Base-by-base conservation (phyloP, 2,888 invertebrate genomes). In the Megaustenia siamemsis region DNA sequence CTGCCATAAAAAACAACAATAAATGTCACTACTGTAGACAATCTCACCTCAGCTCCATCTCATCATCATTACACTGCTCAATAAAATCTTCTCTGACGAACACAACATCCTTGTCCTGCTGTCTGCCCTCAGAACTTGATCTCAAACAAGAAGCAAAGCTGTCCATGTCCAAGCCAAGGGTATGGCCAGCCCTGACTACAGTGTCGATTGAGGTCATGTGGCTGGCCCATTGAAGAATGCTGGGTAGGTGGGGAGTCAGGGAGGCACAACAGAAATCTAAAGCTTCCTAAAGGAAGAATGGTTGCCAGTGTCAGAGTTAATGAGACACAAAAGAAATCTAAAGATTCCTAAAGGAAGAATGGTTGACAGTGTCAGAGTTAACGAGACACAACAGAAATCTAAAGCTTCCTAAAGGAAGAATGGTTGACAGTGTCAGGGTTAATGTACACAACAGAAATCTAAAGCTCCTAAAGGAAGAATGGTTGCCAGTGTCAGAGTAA, bases 261-360 rank as follows among this genome's bases (percentile, higher is more conserved):
- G 45, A 35, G 38, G 28, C n/a, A n/a, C 63, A 68, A 71, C 49
- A 66, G 69, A 87, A 91, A 32, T 86, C 38, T 43, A 91, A 77
- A 12, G 87, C 80, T 73, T 91, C 96, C 79, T 95, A 83, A 35
- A 56, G 83, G 82, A 53, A 21, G 12, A 40, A n/a, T n/a, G n/a
- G n/a, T n/a, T n/a, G n/a, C n/a, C n/a, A n/a, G n/a, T n/a, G n/a
- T n/a, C n/a, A n/a, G n/a, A n/a, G n/a, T n/a, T n/a, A n/a, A n/a
- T n/a, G n/a, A n/a, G n/a, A n/a, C n/a, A n/a, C n/a, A n/a, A n/a
- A n/a, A n/a, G n/a, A n/a, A n/a, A n/a, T n/a, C n/a, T n/a, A n/a
- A n/a, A n/a, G n/a, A n/a, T n/a, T n/a, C n/a, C n/a, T n/a, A n/a
- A n/a, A n/a, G n/a, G n/a, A n/a, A n/a, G n/a, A n/a, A n/a, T n/a